phyloP scores from a whole-genome alignment of 2,113 vertebrate genomes.

The Eulemur rufifrons region DNA sequence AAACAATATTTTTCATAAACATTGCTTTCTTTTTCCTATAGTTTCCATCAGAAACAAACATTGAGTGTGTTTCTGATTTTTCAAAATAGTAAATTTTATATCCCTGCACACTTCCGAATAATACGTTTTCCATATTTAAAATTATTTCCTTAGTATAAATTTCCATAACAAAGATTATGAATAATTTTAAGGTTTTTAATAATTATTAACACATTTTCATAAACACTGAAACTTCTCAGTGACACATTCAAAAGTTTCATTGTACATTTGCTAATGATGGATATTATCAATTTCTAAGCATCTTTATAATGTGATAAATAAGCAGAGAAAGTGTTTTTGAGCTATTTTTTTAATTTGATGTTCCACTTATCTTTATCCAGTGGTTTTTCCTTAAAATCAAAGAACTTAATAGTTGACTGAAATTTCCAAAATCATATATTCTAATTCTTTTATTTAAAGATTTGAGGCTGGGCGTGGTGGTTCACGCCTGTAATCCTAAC shows the following conservation, averaged over 20 bases:
- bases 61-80: not conserved
- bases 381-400: not conserved
- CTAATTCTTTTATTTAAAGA: not conserved
- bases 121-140: slow-evolving; percentile 3
- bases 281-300: not conserved
- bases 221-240: not conserved
- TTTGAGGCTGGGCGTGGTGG: not conserved
- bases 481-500: no score
- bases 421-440: not conserved
- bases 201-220: not conserved
- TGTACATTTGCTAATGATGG: not conserved
- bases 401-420: not conserved
- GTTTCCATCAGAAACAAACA: not conserved
- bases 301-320: not conserved
- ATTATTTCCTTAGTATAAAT: not conserved
- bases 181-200: not conserved
- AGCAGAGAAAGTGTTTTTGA: not conserved
- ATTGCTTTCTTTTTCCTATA: not conserved
- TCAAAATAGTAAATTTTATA: not conserved
- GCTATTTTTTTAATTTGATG: not conserved
- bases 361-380: not conserved
- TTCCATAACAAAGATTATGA: not conserved
- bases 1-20: not conserved
- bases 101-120: not conserved
- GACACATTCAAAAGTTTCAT: not conserved